Evolutionary conservation across 2,113 vertebrate genomes (phyloP).

Genomic region (Phaethornis superciliosus): DNA sequence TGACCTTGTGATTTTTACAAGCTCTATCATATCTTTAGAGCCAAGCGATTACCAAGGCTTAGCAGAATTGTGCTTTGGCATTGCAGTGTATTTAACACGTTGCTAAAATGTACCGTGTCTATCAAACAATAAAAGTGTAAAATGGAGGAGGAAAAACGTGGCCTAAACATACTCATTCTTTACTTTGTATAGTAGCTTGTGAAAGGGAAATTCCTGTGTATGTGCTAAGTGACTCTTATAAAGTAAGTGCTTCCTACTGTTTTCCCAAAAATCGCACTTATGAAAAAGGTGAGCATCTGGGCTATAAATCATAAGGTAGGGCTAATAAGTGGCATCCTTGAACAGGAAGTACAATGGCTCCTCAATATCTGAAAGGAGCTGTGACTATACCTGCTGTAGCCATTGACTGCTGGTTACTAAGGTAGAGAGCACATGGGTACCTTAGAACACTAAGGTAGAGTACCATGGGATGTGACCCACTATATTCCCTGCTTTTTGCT

Average conservation of each 20-base stretch:
- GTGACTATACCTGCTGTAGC: not conserved
- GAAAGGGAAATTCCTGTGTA: not conserved
- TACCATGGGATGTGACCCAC: not conserved
- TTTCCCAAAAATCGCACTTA: not conserved
- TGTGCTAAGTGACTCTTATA: fast-evolving
- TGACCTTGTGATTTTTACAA: not conserved
- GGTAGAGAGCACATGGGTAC: not conserved
- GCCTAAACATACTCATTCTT: not conserved
- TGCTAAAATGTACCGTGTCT: not conserved
- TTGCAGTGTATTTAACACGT: not conserved
- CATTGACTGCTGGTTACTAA: not conserved
- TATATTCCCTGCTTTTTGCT: not conserved
- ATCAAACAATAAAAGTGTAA: not conserved
- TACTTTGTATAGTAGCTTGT: not conserved
- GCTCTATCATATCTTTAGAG: not conserved
- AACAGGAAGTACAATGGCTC: not conserved
- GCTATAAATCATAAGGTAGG: not conserved
- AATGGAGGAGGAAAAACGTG: not conserved
- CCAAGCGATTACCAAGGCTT: not conserved
- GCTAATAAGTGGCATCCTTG: not conserved
- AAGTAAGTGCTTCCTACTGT: not conserved
- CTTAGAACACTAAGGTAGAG: no score
- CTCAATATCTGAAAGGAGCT: not conserved
- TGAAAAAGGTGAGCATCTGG: not conserved
- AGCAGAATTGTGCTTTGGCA: not conserved